Evolutionary conservation across 1,140 invertebrate genomes (phyloP), one percentile per base, ranked within the genome.

Genomic region (Drosophila bocqueti): DNA sequence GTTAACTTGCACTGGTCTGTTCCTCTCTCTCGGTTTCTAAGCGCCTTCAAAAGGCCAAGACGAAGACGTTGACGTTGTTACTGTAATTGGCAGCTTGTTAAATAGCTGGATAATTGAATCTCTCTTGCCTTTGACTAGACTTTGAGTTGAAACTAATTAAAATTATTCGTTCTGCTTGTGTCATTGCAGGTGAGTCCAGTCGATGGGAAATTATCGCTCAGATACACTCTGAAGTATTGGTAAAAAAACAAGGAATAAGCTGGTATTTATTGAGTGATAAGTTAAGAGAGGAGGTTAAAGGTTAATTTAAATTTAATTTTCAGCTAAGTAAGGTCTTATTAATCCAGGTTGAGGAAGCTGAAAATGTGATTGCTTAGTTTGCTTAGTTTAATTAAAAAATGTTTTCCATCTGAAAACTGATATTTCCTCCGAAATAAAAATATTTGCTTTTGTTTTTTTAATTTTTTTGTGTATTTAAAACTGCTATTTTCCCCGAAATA

Each of bases 181-280:
- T 81, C 58, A 36, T 83, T 83, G 45, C 79, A 81, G 79, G 79
- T 81, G 49, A 81, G 79, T 81, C 59, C 16, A 65, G 21, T 40
- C 38, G 1, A 61, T 34, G 21, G 55, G 8, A 26, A 16, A 49
- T 49, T 26, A 49, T 49, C 13, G 21, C 16, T 49, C 6, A 43
- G n/a, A 24, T 10, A 9, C 16, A 15, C 29, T 11, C n/a, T 13
- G 2, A 16, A 16, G 16, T 16, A 1, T 18, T 40, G 62, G 18
- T n/a, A 43, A 16, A 43, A 43, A 16, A 64, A 3, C 21, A 16
- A 47, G 15, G 46, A 26, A 49, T 16, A 2, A 58, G 21, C 55
- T 42, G 55, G 36, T 58, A 58, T 55, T 55, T 55, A 55, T 40
- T 55, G 34, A 55, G 5, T 10, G 5, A 16, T 2, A 55, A 11